These are phyloP conservation scores for Bungarus multicinctus DNA, from an alignment of 2,113 vertebrate genomes.

Conservation along the genomic window DNA sequence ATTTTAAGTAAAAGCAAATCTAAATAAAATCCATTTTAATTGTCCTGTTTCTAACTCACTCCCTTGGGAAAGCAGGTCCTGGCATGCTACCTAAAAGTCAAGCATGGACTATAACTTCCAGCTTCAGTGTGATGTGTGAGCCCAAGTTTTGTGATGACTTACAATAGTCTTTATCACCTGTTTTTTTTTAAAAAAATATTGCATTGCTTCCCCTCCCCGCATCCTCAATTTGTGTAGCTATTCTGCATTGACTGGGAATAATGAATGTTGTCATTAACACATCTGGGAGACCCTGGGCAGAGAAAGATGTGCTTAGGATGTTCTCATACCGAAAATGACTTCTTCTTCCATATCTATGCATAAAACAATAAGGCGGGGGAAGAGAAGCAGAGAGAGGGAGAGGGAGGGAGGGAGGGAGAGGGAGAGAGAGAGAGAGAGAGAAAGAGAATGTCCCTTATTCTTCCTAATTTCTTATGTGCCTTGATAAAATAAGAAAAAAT, in stretches of 20 bases:
- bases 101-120: not conserved
- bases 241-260: not conserved
- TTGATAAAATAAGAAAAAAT: not conserved
- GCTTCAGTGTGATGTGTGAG: not conserved
- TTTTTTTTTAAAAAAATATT: not conserved
- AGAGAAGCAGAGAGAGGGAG: too few species aligned
- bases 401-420: too few species aligned
- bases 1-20: not conserved
- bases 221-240: not conserved
- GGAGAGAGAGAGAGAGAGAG: rapidly evolving
- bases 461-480: not conserved
- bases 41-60: not conserved
- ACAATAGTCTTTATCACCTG: not conserved
- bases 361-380: not conserved
- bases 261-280: not conserved
- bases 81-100: not conserved
- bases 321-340: not conserved
- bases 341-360: not conserved
- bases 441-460: not conserved
- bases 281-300: not conserved
- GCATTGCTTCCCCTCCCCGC: not conserved
- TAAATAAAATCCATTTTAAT: not conserved
- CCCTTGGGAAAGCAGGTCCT: not conserved
- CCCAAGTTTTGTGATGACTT: not conserved
- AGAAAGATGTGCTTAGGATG: not conserved